Base-by-base conservation (phyloP, 2,888 invertebrate species). In the Pachycephus smyrnensis region DNA sequence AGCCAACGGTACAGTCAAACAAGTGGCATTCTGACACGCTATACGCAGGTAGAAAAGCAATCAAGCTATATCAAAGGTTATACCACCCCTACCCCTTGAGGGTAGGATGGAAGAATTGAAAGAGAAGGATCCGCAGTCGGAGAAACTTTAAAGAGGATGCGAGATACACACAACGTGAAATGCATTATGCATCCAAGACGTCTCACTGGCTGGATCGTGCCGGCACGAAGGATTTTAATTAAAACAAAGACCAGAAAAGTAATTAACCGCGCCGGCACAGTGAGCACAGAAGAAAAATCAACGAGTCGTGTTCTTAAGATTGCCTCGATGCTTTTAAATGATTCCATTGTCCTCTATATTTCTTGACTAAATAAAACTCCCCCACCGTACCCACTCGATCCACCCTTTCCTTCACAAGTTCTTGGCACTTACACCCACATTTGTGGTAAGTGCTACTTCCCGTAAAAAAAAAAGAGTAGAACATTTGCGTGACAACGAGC, bases 161-260 rank as follows among this genome's bases (percentile, higher is more conserved):
- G 36, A 76, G 76, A 37, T 55, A 77, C 75, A 80, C 81, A 84
- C 83, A 82, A 85, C 85, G 86, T 83, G 84, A 86, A 87, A 89
- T 89, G 88, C 85, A 88, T 88, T 88, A 89, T 89, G 88, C 87
- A 89, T 89, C 85, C 84, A 84, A 84, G 84, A 82, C 84, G 81
- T 84, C 85, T 83, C 84, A 85, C 85, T 77, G 80, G 82, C 73
- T 40, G 69, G 77, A 74, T 73, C 74, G 75, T 74, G 79, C 75
- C 79, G 76, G 80, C 80, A 76, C 76, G 80, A 80, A 81, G 81
- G 83, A 81, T 79, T 84, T 86, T 87, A 86, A 87, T 87, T 86
- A 87, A 81, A 84, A 83, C 80, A 78, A 81, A 82, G 82, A 82
- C 77, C 81, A 83, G 82, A 82, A 84, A 86, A 84, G 84, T 83